Percentiles rank a stretch among this genome's conserved stretches.
phyloP scores from a whole-genome alignment of 2,113 vertebrate species.

The Misgurnus anguillicaudatus region DNA sequence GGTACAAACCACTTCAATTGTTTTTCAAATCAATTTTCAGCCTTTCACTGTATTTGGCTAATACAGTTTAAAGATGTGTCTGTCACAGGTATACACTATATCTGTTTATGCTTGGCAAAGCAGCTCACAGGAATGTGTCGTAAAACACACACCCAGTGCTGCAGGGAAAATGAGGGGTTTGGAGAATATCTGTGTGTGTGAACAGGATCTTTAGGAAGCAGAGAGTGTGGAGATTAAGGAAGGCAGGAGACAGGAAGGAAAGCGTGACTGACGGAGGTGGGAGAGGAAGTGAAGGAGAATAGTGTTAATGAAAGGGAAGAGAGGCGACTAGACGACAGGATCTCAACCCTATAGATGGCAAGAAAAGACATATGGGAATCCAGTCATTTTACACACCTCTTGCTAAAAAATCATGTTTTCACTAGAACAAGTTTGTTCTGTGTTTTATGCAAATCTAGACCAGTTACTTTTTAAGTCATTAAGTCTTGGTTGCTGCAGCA shows the following conservation, averaged over 20 bases:
- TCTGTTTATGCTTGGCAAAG: too few relatives aligned
- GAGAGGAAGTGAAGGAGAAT: slow-evolving; percentile 19
- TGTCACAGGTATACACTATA: too few relatives aligned
- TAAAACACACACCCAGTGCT: background rate
- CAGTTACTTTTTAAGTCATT: background rate
- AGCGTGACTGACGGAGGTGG: background rate
- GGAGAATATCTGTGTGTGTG: slow-evolving; percentile 4
- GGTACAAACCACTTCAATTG: too few relatives aligned
- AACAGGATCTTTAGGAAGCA: slow-evolving; percentile 39
- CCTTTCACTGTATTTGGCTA: too few relatives aligned
- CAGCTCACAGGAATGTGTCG: too few relatives aligned
- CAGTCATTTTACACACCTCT: background rate
- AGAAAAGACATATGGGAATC: background rate
- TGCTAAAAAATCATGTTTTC: background rate
- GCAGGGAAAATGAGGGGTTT: background rate
- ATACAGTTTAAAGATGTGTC: too few relatives aligned
- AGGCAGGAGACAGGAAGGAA: slow-evolving; percentile 38
- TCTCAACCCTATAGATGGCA: background rate
- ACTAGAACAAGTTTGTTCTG: background rate
- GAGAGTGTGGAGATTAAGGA: slow-evolving; percentile 56
- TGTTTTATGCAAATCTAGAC: background rate
- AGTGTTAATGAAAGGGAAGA: slow-evolving; percentile 11
- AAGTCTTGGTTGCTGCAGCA: background rate
- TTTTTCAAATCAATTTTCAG: too few relatives aligned
- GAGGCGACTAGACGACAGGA: background rate